Conservation (phyloP, 2,888 invertebrate genomes). For the Clunio marinus region DNA sequence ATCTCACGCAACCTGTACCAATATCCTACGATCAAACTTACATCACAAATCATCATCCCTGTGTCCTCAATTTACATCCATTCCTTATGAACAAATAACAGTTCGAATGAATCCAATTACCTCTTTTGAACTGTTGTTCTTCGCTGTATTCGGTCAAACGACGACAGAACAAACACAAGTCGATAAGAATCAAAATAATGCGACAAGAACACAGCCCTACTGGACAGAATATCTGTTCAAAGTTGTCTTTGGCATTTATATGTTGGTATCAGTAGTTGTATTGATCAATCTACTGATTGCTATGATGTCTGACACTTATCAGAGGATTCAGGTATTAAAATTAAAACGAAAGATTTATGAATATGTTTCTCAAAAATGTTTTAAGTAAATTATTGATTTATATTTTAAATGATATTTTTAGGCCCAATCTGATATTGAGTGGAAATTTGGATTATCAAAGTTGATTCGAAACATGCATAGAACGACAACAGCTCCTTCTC, state of each 20-base stretch:
- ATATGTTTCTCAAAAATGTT: too few species aligned
- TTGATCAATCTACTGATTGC: slow-evolving; percentile 99
- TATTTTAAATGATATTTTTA: slow-evolving; percentile 50
- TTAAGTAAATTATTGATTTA: neutral
- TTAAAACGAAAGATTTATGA: too few species aligned
- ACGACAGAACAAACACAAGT: slow-evolving; percentile 74
- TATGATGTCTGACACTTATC: slow-evolving; percentile 99
- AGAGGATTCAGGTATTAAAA: slow-evolving; percentile 85
- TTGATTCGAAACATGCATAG: slow-evolving; percentile 97
- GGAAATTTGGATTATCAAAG: slow-evolving; percentile 99
- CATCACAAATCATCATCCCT: too few species aligned
- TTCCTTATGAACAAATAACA: slow-evolving; percentile 55
- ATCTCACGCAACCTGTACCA: slow-evolving; percentile 32
- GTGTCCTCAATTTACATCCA: too few species aligned
- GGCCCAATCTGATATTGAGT: slow-evolving; percentile 99
- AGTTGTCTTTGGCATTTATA: slow-evolving; percentile 87
- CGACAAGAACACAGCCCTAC: slow-evolving; percentile 60
- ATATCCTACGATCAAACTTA: slow-evolving; percentile 42
- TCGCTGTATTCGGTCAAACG: slow-evolving; percentile 96
- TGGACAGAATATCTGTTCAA: slow-evolving; percentile 87
- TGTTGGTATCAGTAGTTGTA: slow-evolving; percentile 98
- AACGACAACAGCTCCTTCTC: slow-evolving; percentile 95
- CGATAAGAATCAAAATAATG: slow-evolving; percentile 53
- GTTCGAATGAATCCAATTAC: slow-evolving; percentile 86
- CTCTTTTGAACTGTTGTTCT: slow-evolving; percentile 97